These are phyloP conservation scores for Stramonita haemastoma DNA, from an alignment of 2,888 invertebrate genomes.

Conservation along the genomic window DNA sequence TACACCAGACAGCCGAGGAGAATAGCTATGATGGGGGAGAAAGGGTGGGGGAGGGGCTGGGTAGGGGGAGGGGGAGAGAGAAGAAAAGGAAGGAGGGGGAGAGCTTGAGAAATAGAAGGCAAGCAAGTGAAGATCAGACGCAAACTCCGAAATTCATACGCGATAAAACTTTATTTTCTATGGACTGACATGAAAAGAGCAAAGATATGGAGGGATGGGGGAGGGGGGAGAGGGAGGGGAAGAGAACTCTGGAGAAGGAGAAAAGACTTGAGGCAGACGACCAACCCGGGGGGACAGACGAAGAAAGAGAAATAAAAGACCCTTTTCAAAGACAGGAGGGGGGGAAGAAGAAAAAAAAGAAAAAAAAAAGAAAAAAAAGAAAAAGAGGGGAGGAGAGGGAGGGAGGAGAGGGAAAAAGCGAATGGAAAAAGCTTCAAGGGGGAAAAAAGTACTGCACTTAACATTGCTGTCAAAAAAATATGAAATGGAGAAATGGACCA, in stretches of 20 bases:
- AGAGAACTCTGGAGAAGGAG: not conserved
- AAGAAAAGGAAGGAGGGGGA: not conserved
- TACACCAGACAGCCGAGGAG: constrained; percentile 17
- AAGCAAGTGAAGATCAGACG: constrained; percentile 18
- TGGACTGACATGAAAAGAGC: not conserved
- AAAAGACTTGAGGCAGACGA: constrained; percentile 4
- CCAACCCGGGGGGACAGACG: not conserved
- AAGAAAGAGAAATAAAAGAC: not conserved
- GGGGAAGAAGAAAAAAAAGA: no score
- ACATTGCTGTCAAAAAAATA: constrained; percentile 45
- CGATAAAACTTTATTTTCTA: not conserved
- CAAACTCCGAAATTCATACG: constrained; percentile 24
- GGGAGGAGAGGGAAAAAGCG: no score
- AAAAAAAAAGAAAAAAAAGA: not conserved
- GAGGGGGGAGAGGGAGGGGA: no score
- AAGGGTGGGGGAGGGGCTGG: no score
- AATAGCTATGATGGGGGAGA: not conserved
- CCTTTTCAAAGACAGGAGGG: no score
- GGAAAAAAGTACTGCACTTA: constrained; percentile 32
- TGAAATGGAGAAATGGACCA: constrained; percentile 42
- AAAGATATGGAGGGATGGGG: constrained; percentile 11
- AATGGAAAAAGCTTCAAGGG: not conserved
- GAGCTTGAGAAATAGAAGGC: not conserved
- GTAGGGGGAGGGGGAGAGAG: not conserved
- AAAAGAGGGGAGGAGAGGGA: no score